Conservation (phyloP, 1,140 invertebrate species). For the Megathymus violae region DNA sequence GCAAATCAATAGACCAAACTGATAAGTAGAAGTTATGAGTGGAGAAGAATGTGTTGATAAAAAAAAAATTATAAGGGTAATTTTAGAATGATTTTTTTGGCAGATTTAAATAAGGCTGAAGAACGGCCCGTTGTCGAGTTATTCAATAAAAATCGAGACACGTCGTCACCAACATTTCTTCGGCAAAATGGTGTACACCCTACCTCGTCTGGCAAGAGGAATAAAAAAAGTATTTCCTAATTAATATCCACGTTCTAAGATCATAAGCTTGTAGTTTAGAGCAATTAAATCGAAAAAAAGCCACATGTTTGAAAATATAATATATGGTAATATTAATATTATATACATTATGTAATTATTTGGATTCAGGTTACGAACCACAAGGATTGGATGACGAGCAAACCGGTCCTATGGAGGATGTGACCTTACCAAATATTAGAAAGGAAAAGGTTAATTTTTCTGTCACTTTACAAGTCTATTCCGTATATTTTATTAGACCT, state of each 20-base stretch:
- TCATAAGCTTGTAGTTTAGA: too few species aligned
- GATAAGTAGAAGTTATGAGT: too few species aligned
- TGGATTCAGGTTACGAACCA: not conserved
- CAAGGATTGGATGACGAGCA: not conserved
- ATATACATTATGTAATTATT: too few species aligned
- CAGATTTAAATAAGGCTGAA: slow-evolving; percentile 36
- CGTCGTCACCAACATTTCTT: slow-evolving; percentile 27
- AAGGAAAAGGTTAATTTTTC: slow-evolving; percentile 21
- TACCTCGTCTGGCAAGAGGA: slow-evolving; percentile 17
- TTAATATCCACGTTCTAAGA: too few species aligned
- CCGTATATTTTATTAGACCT: too few species aligned
- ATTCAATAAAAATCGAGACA: slow-evolving; percentile 54
- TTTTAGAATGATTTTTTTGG: not conserved
- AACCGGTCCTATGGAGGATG: slow-evolving; percentile 4
- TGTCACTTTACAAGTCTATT: too few species aligned
- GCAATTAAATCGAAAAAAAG: too few species aligned
- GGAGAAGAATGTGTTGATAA: too few species aligned
- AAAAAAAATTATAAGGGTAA: too few species aligned
- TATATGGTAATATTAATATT: too few species aligned
- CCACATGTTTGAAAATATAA: too few species aligned
- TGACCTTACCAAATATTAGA: not conserved
- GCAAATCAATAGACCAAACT: too few species aligned
- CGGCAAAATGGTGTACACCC: slow-evolving; percentile 15
- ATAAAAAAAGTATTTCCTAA: slow-evolving; percentile 29
- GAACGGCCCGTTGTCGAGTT: slow-evolving; percentile 62